phyloP scores from a whole-genome alignment of 2,797 vertebrate genomes.

The Chelon labrosus region DNA sequence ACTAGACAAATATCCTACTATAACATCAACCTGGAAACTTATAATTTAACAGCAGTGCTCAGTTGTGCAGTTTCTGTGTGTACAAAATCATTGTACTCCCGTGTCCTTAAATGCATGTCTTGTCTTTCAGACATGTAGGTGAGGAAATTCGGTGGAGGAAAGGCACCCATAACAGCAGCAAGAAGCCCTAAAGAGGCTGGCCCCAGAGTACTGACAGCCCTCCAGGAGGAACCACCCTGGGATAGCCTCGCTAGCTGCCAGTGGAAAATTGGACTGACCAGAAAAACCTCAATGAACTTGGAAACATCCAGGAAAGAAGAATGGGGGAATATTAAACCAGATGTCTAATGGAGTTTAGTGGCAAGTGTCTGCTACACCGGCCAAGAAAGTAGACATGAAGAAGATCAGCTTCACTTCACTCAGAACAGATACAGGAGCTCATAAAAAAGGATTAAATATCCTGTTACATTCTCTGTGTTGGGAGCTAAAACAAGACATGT shows the following conservation, averaged over 20 bases:
- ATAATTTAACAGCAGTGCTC: conserved; percentile 29
- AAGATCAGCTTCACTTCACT: conserved; percentile 36
- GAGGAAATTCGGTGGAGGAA: conserved; percentile 70
- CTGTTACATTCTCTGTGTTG: conserved; percentile 5
- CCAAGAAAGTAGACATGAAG: conserved; percentile 67
- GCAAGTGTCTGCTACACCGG: conserved; percentile 86
- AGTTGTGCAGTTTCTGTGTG: conserved; percentile 24
- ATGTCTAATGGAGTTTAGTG: conserved; percentile 89
- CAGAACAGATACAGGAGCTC: conserved; percentile 59
- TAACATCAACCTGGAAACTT: conserved; percentile 11
- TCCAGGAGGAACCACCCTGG: conserved; percentile 89
- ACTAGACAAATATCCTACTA: conserved; percentile 24
- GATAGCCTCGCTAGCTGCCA: conserved; percentile 88
- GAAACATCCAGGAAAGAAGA: conserved; percentile 85
- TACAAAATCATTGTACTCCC: conserved; percentile 32
- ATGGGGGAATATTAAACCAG: conserved; percentile 88
- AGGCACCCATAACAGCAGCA: conserved; percentile 76
- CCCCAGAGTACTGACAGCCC: conserved; percentile 82
- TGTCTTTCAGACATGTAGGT: conserved; percentile 54
- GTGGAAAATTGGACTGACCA: conserved; percentile 90
- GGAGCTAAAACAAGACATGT: conserved; percentile 46
- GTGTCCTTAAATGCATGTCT: conserved; percentile 7
- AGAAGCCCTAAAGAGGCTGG: conserved; percentile 76
- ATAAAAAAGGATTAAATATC: conserved; percentile 35
- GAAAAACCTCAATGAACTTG: conserved; percentile 90